These are phyloP conservation scores for Esperia sulphurella DNA, from an alignment of 2,888 invertebrate genomes.

Conservation along the genomic window DNA sequence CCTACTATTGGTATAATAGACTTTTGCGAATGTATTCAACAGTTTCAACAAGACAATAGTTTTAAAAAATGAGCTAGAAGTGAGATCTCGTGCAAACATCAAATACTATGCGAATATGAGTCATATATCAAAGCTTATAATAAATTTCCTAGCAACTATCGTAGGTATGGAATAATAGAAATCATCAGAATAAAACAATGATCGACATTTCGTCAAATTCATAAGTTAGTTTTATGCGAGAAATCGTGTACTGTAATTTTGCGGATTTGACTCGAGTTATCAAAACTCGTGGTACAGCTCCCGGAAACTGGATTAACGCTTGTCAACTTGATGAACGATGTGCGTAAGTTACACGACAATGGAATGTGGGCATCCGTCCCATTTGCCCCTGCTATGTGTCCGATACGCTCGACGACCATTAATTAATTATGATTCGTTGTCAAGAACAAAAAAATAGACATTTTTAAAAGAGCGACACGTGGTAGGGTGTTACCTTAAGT, in stretches of 20 bases:
- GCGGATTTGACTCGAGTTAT: constrained; percentile 1
- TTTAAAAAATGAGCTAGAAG: too few species aligned
- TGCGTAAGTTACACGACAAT: constrained; percentile 75
- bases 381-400: constrained; percentile 47
- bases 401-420: constrained; percentile 56
- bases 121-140: too few species aligned
- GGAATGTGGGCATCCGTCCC: constrained; percentile 69
- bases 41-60: too few species aligned
- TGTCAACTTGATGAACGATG: constrained; percentile 77
- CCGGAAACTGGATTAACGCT: constrained; percentile 78
- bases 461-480: background rate
- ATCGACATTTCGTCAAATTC: too few species aligned
- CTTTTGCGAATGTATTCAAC: too few species aligned
- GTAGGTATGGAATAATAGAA: too few species aligned
- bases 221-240: too few species aligned
- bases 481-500: background rate
- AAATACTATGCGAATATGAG: too few species aligned
- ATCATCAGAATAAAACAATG: too few species aligned
- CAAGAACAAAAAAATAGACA: background rate
- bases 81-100: too few species aligned
- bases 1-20: constrained; percentile 34
- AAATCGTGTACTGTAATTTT: background rate
- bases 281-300: constrained; percentile 34
- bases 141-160: too few species aligned
- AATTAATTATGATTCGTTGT: constrained; percentile 61